Evolutionary conservation across 2,888 invertebrate genomes (phyloP), one percentile per base, ranked within the genome.

Genomic region (Nyleta sp.): DNA sequence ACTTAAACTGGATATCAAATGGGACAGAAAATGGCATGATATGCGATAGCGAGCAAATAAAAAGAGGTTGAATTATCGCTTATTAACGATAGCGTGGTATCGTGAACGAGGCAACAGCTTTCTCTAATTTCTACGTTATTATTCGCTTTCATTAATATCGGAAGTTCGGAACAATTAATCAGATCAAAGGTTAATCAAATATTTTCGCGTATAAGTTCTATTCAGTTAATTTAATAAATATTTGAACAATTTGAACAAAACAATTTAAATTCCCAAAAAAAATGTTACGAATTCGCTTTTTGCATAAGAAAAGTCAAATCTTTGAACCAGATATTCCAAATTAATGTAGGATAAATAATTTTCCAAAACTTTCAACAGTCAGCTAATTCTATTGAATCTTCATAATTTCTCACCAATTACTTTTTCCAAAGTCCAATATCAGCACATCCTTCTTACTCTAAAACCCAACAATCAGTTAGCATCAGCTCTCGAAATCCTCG

Each of bases 81-180:
- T 64, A 73, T 57, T 72, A 64, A 20, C 40, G 50, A 50, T 48
- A 15, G 28, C 15, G 48, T 1, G 15, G 31, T 59, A 68, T 52
- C 59, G 33, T 17, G 33, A 18, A 65, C 44, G 20, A 53, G 7
- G 13, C 31, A 42, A 20, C 15, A 11, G 64, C 64, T 73, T 73
- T 73, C 72, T 64, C 72, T 50, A 40, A 50, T 73, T 64, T 73
- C 48, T 64, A 40, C 46, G 48, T 38, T 20, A 53, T 62, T 62
- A 72, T 55, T 64, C 31, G 62, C 72, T 72, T 72, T 72, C 71
- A 53, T 44, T 67, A 67, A 53, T 53, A 40, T 50, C 38, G 33
- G 46, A 13, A 22, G 38, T 13, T 40, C 11, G 28, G 28, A n/a
- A n/a, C n/a, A n/a, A n/a, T n/a, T n/a, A n/a, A n/a, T n/a, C n/a